These are phyloP conservation scores for Microcebus ravelobensis DNA, from an alignment of 2,113 vertebrate genomes.

Conservation along the genomic window DNA sequence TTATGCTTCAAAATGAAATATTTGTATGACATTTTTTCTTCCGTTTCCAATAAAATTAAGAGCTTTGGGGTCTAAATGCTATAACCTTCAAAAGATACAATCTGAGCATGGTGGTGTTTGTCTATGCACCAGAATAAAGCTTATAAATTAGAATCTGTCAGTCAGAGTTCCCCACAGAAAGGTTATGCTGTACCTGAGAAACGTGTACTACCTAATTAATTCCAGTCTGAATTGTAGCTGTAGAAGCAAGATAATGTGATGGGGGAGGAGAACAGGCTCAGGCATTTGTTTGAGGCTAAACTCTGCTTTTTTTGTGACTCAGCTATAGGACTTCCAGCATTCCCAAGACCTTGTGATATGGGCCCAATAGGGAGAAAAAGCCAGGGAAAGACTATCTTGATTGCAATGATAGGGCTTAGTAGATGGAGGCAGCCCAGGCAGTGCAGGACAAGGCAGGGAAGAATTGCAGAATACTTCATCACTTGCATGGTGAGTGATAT, in stretches of 20 bases:
- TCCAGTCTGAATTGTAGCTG: slow-evolving; percentile 40
- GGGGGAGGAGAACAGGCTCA: slow-evolving; percentile 20
- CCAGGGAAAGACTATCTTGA: not conserved
- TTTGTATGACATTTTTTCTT: slow-evolving; percentile 78
- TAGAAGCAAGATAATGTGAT: slow-evolving; percentile 54
- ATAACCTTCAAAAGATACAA: slow-evolving; percentile 79
- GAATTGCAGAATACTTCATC: not conserved
- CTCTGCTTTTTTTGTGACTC: slow-evolving; percentile 43
- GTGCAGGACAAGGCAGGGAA: not conserved
- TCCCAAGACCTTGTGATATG: not conserved
- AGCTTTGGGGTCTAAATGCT: slow-evolving; percentile 72
- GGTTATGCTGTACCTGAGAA: slow-evolving; percentile 79
- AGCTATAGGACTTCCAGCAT: not conserved
- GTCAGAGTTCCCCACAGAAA: slow-evolving; percentile 73
- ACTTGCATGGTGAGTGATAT: not conserved
- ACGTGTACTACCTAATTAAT: slow-evolving; percentile 77
- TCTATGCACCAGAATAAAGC: slow-evolving; percentile 67
- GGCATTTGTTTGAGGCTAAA: slow-evolving; percentile 37
- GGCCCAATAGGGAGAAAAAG: not conserved
- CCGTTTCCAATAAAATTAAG: slow-evolving; percentile 74
- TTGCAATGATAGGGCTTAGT: not conserved
- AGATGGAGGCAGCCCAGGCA: not conserved
- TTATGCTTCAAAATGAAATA: slow-evolving; percentile 78
- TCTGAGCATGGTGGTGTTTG: slow-evolving; percentile 60
- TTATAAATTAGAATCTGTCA: slow-evolving; percentile 79